Percentiles rank a stretch among this genome's conserved stretches.
These are phyloP conservation scores for Trachelipus rathkii DNA, from an alignment of 1,140 invertebrate species.

Conservation along the genomic window DNA sequence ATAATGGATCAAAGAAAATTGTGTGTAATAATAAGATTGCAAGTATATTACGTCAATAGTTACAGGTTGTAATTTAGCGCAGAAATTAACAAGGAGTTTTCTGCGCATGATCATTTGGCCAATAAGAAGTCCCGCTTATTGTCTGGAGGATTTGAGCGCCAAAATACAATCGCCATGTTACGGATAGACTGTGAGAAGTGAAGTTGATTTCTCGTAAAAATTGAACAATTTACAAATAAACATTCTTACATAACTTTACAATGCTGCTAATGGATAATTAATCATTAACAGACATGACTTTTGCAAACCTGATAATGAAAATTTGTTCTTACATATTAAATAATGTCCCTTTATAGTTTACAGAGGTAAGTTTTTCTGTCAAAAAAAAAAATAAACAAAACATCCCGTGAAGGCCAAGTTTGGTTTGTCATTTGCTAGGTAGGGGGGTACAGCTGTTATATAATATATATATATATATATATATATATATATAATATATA, in stretches of 20 bases:
- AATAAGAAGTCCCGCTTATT: not conserved
- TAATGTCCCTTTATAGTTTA: not conserved
- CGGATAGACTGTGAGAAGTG: not conserved
- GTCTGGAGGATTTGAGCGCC: not conserved
- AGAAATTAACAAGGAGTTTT: not conserved
- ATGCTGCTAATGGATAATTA: not conserved
- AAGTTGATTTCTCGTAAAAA: not conserved
- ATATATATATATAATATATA: too few relatives aligned
- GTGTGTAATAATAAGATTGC: too few relatives aligned
- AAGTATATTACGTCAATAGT: too few relatives aligned
- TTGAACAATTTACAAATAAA: not conserved
- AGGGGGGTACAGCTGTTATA: too few relatives aligned
- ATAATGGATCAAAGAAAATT: too few relatives aligned
- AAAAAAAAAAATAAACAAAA: too few relatives aligned
- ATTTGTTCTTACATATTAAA: not conserved
- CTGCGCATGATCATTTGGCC: not conserved
- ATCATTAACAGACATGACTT: conserved; percentile 1
- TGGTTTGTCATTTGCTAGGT: too few relatives aligned
- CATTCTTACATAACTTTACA: not conserved
- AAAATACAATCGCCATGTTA: conserved; percentile 7
- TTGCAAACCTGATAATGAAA: not conserved
- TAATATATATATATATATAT: too few relatives aligned
- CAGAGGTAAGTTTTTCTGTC: not conserved
- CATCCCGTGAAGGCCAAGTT: too few relatives aligned
- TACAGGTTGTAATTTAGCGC: not conserved